Base-by-base conservation (phyloP, 2,888 invertebrate species). In the Leptodirus hochenwartii region DNA sequence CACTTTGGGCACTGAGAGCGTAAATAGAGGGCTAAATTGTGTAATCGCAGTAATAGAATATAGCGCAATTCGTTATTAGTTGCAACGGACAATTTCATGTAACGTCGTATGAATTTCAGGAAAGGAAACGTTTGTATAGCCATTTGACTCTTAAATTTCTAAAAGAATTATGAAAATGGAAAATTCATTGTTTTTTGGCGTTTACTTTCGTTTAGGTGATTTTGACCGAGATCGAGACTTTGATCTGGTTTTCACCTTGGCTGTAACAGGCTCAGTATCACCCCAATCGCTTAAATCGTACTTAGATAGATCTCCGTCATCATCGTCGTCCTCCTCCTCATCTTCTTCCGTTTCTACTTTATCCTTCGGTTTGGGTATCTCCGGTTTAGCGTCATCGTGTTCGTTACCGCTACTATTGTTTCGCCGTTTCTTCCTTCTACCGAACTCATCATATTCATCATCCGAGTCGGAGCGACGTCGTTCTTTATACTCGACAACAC, bases 401-500 rank as follows among this genome's bases (percentile, higher is more conserved):
- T n/a, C n/a, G n/a, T n/a, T n/a, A 9, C 8, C 13, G 33, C 34
- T 13, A 37, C 39, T 34, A 34, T 34, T 23, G 27, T 36, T 27
- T 25, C 37, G 33, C 23, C 40, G 39, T 37, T 52, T 55, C 39
- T 53, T 56, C 32, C 45, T 43, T 28, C 57, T 41, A 15, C 57
- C 57, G 43, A 56, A 57, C 53, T 96, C 96, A 58, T 98, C 98
- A 55, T 84, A 96, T 57, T 96, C 96, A 50, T 87, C 90, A 48
- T 91, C 90, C 5, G 71, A 72, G 27, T 81, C 75, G 6, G 72
- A 72, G 25, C 81, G 75, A 30, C 73, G 70, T 28, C 87, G 64
- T 45, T 85, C 75, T 41, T 88, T 82, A 50, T 98, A 98, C 51
- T 98, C 96, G 2, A 96, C 93, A 4, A 82, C 73, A 28, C 90